Conservation (phyloP, 1,140 invertebrate species). For the Pachyrhynchus sulphureomaculatus region DNA sequence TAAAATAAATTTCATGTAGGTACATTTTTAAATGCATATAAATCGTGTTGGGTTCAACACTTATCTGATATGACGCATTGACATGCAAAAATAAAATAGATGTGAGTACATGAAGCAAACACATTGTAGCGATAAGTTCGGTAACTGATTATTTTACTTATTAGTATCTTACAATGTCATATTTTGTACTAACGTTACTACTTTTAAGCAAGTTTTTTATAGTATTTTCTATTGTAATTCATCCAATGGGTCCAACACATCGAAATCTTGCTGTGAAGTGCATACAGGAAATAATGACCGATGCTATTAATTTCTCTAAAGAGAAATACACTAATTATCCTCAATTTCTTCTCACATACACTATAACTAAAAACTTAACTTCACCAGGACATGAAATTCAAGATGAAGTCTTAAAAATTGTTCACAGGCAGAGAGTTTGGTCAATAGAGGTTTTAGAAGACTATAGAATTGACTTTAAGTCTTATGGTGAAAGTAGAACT, state of each 20-base stretch:
- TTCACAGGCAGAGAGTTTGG: conserved; percentile 7
- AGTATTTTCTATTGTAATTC: background rate
- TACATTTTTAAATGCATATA: background rate
- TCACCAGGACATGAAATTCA: background rate
- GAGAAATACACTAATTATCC: background rate
- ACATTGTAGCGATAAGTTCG: no score
- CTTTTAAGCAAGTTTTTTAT: background rate
- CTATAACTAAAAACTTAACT: background rate
- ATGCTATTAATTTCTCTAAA: background rate
- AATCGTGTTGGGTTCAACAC: no score
- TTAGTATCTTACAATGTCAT: background rate
- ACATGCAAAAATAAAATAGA: no score
- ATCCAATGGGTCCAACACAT: conserved; percentile 11
- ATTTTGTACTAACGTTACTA: background rate
- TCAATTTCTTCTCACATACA: conserved; percentile 5
- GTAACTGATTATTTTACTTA: no score
- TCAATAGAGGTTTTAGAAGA: conserved; percentile 7
- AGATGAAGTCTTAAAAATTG: background rate
- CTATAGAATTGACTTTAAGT: background rate
- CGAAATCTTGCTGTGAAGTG: background rate
- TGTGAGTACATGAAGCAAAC: no score
- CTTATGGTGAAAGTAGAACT: conserved; percentile 8
- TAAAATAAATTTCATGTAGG: conserved; percentile 8
- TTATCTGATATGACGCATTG: no score
- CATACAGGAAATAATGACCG: background rate